Conservation (phyloP, 2,888 invertebrate species). For the Gonocerus acuteangulatus region DNA sequence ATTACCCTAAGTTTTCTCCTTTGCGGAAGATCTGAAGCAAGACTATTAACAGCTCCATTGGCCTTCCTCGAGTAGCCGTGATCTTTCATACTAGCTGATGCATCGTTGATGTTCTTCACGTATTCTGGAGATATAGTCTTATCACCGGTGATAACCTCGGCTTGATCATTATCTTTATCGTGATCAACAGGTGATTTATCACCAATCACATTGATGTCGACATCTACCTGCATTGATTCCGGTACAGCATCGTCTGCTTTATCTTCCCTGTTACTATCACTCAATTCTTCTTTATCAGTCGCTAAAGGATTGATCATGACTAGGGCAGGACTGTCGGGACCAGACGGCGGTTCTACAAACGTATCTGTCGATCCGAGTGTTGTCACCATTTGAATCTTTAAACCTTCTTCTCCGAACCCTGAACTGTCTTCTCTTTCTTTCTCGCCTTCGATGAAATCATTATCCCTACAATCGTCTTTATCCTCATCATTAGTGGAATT, state of each 20-base stretch:
- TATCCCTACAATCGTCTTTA: too few relatives aligned
- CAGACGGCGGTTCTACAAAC: conserved; percentile 3
- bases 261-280: not conserved
- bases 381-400: conserved; percentile 10
- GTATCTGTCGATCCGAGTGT: not conserved
- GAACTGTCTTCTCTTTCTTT: too few relatives aligned
- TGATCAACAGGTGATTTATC: not conserved
- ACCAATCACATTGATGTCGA: not conserved
- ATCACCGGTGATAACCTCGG: conserved; percentile 16
- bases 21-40: not conserved
- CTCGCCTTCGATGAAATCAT: too few relatives aligned
- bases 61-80: conserved; percentile 2
- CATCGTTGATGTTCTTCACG: not conserved
- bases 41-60: not conserved
- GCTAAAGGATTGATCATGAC: not conserved
- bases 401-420: too few relatives aligned
- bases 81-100: not conserved
- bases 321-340: not conserved
- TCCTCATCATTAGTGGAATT: too few relatives aligned
- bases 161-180: not conserved
- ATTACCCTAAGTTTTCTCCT: not conserved
- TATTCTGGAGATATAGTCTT: conserved; percentile 9
- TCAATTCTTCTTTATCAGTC: conserved; percentile 5
- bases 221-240: not conserved
- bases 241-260: not conserved